Conservation (phyloP, 2,113 vertebrate species). For the Globicephala melas region DNA sequence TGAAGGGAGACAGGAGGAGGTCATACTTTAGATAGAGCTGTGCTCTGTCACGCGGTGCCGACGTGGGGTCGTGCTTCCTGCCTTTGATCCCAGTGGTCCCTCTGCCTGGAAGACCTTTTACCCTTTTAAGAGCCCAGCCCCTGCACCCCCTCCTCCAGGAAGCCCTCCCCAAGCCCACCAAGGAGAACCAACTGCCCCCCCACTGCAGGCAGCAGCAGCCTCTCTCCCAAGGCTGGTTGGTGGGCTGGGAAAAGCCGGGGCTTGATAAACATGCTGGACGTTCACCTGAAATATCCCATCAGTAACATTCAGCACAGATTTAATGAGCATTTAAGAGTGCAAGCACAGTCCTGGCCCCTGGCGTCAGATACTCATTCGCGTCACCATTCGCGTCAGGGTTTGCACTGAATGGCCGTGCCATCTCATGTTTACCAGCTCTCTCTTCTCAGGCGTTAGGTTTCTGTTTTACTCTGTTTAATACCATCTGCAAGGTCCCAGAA, state of each 20-base stretch:
- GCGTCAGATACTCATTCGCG: accelerated
- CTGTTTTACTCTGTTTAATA: background rate
- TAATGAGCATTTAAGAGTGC: background rate
- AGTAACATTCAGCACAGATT: background rate
- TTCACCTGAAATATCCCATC: background rate
- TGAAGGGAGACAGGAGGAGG: background rate
- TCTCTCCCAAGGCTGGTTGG: background rate
- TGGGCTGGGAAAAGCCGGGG: accelerated
- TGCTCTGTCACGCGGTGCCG: background rate
- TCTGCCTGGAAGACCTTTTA: background rate
- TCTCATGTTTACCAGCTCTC: background rate
- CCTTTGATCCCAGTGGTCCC: too few species aligned
- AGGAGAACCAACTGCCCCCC: background rate
- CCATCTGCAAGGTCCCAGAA: accelerated
- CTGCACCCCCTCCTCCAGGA: background rate
- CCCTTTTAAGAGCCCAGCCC: background rate
- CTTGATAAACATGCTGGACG: background rate
- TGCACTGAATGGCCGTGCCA: accelerated
- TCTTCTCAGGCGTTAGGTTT: background rate
- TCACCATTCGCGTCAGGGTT: accelerated
- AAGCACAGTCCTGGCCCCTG: background rate
- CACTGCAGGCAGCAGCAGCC: background rate
- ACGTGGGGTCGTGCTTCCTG: accelerated
- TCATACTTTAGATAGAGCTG: too few species aligned
- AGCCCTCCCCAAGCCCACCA: background rate